phyloP scores from a whole-genome alignment of 2,113 vertebrate species.

The Poecile atricapillus region DNA sequence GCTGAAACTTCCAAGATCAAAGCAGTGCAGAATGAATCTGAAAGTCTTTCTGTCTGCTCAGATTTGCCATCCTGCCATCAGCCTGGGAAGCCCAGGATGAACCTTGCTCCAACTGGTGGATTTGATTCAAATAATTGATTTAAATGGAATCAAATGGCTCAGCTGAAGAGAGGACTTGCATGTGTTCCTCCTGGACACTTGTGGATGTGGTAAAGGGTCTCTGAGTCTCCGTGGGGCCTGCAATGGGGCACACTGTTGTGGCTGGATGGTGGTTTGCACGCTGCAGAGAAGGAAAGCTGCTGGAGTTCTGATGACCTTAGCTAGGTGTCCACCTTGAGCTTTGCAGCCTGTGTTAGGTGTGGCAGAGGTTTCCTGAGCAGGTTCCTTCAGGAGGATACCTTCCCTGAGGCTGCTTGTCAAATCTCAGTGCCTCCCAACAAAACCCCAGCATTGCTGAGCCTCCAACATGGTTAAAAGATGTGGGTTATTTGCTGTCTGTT shows the following conservation, averaged over 20 bases:
- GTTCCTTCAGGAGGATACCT: background rate
- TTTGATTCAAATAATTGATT: background rate
- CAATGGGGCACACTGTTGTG: background rate
- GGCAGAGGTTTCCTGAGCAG: background rate
- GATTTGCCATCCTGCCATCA: background rate
- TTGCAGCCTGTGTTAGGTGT: background rate
- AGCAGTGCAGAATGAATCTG: background rate
- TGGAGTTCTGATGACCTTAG: constrained; percentile 19
- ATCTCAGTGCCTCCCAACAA: background rate
- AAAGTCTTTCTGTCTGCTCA: background rate
- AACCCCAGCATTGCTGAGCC: background rate
- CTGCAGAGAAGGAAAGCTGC: background rate
- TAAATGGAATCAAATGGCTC: background rate
- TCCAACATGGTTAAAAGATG: background rate
- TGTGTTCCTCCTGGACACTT: background rate
- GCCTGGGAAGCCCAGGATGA: background rate
- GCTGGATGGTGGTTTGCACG: background rate
- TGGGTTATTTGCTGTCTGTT: constrained; percentile 10
- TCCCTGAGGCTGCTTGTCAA: background rate
- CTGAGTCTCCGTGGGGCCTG: fast-evolving
- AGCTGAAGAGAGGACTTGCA: background rate
- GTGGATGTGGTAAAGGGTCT: background rate
- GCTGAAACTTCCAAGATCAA: constrained; percentile 16
- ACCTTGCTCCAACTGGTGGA: background rate
- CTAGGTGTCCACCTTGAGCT: constrained; percentile 53